A percentile compares a stretch with the other conserved stretches of the same genome.
These are phyloP conservation scores for Lutjanus argentimaculatus DNA, from an alignment of 2,797 vertebrate genomes.

Conservation along the genomic window DNA sequence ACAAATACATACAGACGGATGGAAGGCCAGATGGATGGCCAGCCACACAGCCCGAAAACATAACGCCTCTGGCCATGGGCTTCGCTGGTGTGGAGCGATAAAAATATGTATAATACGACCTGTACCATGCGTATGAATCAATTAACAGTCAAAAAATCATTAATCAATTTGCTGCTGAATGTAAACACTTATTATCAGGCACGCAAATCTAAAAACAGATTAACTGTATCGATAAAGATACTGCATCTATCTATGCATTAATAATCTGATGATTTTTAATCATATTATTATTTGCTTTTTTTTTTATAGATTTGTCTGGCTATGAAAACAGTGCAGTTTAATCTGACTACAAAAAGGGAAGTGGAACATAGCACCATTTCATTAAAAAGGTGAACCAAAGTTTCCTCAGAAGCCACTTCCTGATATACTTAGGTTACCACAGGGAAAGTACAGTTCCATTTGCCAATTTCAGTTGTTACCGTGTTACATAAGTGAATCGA, in stretches of 20 bases:
- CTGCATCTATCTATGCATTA: not conserved
- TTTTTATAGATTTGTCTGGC: not conserved
- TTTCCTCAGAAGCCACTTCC: not conserved
- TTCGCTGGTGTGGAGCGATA: too few species aligned
- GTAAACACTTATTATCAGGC: not conserved
- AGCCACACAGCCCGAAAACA: too few species aligned
- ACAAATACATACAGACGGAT: too few species aligned
- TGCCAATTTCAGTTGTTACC: not conserved
- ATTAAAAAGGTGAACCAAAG: not conserved
- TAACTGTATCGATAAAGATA: not conserved
- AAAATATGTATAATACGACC: not conserved
- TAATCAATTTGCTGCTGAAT: not conserved
- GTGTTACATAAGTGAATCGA: conserved; percentile 8
- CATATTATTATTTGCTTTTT: not conserved
- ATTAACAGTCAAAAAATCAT: not conserved
- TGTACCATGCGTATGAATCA: not conserved
- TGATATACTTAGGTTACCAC: conserved; percentile 1
- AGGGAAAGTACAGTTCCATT: not conserved
- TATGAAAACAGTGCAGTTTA: not conserved
- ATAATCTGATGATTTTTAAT: not conserved
- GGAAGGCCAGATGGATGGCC: too few species aligned
- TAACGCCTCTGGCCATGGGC: too few species aligned
- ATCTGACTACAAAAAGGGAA: not conserved
- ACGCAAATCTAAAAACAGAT: not conserved
- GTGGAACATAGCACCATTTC: not conserved